Evolutionary conservation across 2,888 invertebrate genomes (phyloP), one percentile per base, ranked within the genome.

Genomic region (Candidula unifasciata): DNA sequence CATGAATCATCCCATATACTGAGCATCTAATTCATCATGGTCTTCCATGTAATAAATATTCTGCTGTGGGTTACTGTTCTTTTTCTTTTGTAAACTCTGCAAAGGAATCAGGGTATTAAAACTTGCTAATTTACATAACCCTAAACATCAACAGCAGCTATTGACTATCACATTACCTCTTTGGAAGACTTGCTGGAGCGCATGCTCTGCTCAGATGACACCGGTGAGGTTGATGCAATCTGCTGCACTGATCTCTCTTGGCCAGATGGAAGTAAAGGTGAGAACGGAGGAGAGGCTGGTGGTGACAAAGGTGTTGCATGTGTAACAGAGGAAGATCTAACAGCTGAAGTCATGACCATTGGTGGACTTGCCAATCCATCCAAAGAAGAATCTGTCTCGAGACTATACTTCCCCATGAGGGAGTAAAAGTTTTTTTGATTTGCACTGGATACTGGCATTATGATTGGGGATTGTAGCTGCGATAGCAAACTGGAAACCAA

Each of bases 341-440:
- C 24, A 27, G 52, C 37, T 37, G 68, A 30, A 44, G 21, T 18
- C 2, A 18, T 27, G 5, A 18, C n/a, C 2, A 27, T 16, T 33
- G 73, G 0, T 33, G 64, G 35, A n/a, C 64, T 73, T 57, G 69
- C 64, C 35, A 44, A 33, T 60, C 52, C 80, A 37, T 81, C 83
- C 13, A 80, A 80, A 16, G 80, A 83, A 8, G 71, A 77, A 37
- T 83, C 80, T 66, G 83, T 69, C 24, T 83, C 78, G 10, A 69
- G 18, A 5, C 68, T 71, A 71, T 52, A 73, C 27, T 74, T 74
- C 30, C 80, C 80, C 21, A 57, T 76, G 30, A 84, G 60, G 57
- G 80, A 80, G 54, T 84, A 84, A 52, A 84, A 74, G 44, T 73
- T 52, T 6, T 71, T 80, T 13, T 71, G 60, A 78, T 73, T 27